These are phyloP conservation scores for Paraescarpia echinospica DNA, from an alignment of 1,140 invertebrate species.

Conservation along the genomic window DNA sequence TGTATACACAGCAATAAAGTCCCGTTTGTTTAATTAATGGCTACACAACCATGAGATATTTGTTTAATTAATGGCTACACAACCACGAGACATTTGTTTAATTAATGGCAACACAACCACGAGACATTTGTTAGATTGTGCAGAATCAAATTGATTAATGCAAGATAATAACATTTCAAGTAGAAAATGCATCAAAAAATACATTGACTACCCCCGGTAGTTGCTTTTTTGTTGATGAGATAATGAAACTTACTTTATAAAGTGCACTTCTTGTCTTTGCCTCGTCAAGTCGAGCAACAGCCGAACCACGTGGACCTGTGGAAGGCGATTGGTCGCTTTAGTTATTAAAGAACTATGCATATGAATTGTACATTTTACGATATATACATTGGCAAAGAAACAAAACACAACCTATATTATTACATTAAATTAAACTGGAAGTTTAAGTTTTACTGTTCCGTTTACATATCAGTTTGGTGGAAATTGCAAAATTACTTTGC, in stretches of 20 bases:
- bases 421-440: not conserved
- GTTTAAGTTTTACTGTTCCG: not conserved
- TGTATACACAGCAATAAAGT: too few relatives aligned
- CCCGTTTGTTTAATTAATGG: too few relatives aligned
- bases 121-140: too few relatives aligned
- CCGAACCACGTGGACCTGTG: conserved; percentile 50
- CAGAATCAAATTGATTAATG: too few relatives aligned
- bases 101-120: too few relatives aligned
- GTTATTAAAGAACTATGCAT: not conserved
- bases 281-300: conserved; percentile 52
- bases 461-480: not conserved
- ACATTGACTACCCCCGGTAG: not conserved
- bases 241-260: conserved; percentile 42
- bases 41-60: too few relatives aligned
- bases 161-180: too few relatives aligned
- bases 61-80: too few relatives aligned
- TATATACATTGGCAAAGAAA: not conserved
- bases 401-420: not conserved
- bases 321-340: not conserved
- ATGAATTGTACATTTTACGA: not conserved
- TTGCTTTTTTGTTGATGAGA: not conserved
- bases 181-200: too few relatives aligned
- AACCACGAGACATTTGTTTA: too few relatives aligned
- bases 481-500: not conserved
- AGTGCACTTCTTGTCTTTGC: conserved; percentile 47